Evolutionary conservation across 2,888 invertebrate genomes (phyloP).

Genomic region (Tupiocoris notatus): DNA sequence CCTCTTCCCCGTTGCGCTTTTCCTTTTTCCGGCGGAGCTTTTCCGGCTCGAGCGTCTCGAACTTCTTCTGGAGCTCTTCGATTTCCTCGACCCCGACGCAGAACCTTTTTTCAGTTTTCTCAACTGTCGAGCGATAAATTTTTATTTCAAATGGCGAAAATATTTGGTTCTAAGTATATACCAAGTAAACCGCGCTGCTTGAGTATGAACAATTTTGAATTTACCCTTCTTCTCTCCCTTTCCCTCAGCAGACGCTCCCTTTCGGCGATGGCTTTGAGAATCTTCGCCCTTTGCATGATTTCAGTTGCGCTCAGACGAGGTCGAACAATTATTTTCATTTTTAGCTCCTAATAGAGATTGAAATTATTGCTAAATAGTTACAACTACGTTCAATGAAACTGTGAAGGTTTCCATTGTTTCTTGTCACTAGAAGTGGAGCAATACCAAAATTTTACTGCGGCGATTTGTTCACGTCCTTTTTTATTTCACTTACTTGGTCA

Average conservation of each 20-base stretch:
- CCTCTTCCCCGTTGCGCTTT: conserved; percentile 19
- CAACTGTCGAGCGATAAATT: not conserved
- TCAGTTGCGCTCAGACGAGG: conserved; percentile 26
- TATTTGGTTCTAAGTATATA: not conserved
- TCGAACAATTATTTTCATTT: conserved; percentile 33
- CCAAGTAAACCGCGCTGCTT: not conserved
- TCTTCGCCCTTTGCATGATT: conserved; percentile 4
- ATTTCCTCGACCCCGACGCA: not conserved
- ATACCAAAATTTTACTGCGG: too few species aligned
- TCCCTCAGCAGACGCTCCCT: conserved; percentile 22
- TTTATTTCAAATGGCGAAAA: too few species aligned
- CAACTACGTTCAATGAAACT: too few species aligned
- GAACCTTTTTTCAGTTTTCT: not conserved
- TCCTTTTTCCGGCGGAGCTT: not conserved
- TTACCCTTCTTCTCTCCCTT: conserved; percentile 3
- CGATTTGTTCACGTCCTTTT: not conserved
- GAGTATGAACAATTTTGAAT: not conserved
- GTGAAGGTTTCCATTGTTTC: too few species aligned
- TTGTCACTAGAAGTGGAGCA: too few species aligned
- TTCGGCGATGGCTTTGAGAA: conserved; percentile 20
- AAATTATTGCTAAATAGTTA: too few species aligned
- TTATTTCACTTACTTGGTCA: conserved; percentile 5
- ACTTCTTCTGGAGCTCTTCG: not conserved
- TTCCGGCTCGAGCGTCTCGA: not conserved
- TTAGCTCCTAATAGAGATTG: conserved; percentile 30